A percentile compares a stretch with the other conserved stretches of the same genome.
phyloP scores from a whole-genome alignment of 37 sponge, comb jelly and placozoan species.

The Ephydatia muelleri region DNA sequence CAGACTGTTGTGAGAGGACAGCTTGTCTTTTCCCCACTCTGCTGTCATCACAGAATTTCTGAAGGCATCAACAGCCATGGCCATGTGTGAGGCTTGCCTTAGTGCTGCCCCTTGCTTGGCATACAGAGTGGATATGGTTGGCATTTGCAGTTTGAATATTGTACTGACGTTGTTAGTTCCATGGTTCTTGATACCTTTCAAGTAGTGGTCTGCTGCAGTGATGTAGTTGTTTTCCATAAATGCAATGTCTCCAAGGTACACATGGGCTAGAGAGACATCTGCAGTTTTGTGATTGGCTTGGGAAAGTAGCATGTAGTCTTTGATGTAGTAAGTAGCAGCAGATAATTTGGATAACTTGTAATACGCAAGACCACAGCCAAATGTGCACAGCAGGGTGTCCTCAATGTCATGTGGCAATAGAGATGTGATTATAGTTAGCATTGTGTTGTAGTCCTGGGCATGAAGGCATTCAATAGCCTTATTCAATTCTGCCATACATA shows the following conservation, averaged over 20 bases:
- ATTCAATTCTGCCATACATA: neutral
- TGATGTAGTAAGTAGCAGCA: neutral
- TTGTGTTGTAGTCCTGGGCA: neutral
- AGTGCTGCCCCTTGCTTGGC: constrained; percentile 33
- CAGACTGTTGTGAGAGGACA: constrained; percentile 43
- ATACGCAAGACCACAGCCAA: neutral
- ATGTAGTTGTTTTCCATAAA: constrained; percentile 9
- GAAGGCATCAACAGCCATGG: constrained; percentile 30
- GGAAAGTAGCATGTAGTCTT: neutral
- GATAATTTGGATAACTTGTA: neutral
- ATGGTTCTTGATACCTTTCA: constrained; percentile 17
- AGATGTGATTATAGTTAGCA: neutral
- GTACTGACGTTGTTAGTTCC: constrained; percentile 14
- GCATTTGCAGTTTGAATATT: constrained; percentile 19
- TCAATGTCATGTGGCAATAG: neutral
- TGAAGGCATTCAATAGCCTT: neutral
- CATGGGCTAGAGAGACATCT: constrained; percentile 35
- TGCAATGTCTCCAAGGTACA: constrained; percentile 66
- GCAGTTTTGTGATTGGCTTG: constrained; percentile 2
- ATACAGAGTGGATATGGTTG: constrained; percentile 34
- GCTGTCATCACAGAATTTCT: constrained; percentile 19
- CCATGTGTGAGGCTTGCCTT: constrained; percentile 27
- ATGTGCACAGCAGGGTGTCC: neutral
- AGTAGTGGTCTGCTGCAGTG: constrained; percentile 31
- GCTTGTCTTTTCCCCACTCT: constrained; percentile 28